These are phyloP conservation scores for Pseudopodoces humilis DNA, from an alignment of 2,113 vertebrate species.

Conservation along the genomic window DNA sequence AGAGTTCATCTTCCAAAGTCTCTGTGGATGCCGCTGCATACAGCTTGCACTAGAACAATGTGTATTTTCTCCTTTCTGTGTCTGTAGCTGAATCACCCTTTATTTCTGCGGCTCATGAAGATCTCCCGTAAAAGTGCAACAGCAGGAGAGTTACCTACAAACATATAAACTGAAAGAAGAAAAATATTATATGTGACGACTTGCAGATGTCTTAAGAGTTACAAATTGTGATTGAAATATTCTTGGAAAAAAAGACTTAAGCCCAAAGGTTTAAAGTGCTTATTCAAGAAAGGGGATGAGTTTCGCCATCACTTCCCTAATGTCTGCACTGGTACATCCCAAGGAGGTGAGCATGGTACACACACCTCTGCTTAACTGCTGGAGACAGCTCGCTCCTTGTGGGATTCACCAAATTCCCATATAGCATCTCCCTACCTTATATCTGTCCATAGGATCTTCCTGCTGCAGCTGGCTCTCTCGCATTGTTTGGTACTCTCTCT, in stretches of 20 bases:
- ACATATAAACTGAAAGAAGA: conserved; percentile 86
- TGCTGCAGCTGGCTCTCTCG: conserved; percentile 94
- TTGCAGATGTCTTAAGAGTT: conserved; percentile 13
- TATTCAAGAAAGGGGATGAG: background rate
- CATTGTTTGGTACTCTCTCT: conserved; percentile 93
- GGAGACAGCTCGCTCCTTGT: background rate
- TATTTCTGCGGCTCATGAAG: conserved; percentile 78
- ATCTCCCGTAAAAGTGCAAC: conserved; percentile 75
- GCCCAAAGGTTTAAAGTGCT: background rate
- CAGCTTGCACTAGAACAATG: conserved; percentile 66
- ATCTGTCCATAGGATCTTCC: conserved; percentile 96
- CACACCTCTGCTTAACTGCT: background rate
- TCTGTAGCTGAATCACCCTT: conserved; percentile 77
- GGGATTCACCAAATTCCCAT: background rate
- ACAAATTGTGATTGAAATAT: conserved; percentile 28
- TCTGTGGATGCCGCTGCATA: conserved; percentile 66
- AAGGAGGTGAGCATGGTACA: background rate
- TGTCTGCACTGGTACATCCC: background rate
- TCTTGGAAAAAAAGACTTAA: background rate
- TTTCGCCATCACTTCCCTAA: background rate
- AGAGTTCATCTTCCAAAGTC: conserved; percentile 73
- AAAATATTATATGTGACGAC: conserved; percentile 73
- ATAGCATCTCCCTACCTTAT: conserved; percentile 81
- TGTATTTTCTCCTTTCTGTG: conserved; percentile 71
- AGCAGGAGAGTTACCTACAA: conserved; percentile 80